These are phyloP conservation scores for Calonectris borealis DNA, from an alignment of 2,113 vertebrate genomes.

Conservation along the genomic window DNA sequence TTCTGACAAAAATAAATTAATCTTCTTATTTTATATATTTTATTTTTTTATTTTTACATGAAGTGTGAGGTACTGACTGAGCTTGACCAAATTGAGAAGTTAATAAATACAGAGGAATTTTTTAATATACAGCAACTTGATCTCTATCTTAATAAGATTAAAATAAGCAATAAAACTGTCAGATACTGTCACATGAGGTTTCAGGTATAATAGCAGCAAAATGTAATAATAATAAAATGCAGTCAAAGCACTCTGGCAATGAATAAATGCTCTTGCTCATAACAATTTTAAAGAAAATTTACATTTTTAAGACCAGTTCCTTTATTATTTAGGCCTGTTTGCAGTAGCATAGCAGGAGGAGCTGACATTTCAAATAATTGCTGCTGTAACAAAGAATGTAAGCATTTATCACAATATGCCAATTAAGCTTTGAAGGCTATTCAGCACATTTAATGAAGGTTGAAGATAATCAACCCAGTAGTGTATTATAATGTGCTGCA, in stretches of 20 bases:
- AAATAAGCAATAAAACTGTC: background rate
- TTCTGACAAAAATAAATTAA: background rate
- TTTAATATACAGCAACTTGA: background rate
- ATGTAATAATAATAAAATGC: background rate
- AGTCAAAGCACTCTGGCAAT: background rate
- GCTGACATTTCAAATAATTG: constrained; percentile 52
- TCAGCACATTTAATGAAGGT: background rate
- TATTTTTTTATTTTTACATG: background rate
- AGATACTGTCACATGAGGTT: background rate
- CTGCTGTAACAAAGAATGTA: constrained; percentile 3
- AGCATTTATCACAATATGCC: background rate
- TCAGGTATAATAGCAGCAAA: background rate
- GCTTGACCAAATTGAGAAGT: background rate
- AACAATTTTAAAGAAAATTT: background rate
- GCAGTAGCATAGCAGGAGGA: background rate
- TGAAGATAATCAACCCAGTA: background rate
- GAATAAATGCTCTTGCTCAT: background rate
- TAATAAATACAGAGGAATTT: background rate
- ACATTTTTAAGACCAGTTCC: background rate
- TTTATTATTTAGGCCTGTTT: background rate
- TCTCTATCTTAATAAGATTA: background rate
- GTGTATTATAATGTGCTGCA: background rate
- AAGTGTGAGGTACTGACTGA: background rate
- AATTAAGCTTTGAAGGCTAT: constrained; percentile 17
- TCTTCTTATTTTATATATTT: background rate